Evolutionary conservation across 2,797 vertebrate species (phyloP).

Genomic region (Galago senegalensis): DNA sequence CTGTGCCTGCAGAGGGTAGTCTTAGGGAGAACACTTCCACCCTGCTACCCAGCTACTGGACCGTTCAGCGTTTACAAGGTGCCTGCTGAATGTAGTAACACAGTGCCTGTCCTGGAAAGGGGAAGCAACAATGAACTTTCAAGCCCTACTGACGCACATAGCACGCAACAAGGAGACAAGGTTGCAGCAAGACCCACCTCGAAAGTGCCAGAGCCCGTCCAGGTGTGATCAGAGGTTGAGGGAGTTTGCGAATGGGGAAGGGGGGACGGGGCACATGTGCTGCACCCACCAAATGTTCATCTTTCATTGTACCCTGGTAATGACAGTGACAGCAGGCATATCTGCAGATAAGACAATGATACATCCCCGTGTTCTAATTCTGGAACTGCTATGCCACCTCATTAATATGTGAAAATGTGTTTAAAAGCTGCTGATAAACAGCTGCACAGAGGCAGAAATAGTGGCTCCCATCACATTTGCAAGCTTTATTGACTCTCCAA

Average conservation of each 20-base stretch:
- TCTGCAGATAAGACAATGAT: conserved; percentile 72
- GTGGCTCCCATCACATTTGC: conserved; percentile 68
- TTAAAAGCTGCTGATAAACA: conserved; percentile 82
- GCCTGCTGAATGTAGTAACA: not conserved
- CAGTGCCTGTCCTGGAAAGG: not conserved
- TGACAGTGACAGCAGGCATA: conserved; percentile 21
- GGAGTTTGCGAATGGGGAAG: accelerated
- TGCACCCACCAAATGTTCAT: not conserved
- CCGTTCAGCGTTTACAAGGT: not conserved
- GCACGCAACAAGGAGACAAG: not conserved
- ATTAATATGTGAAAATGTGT: conserved; percentile 83
- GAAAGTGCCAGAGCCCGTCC: not conserved
- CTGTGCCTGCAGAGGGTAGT: not conserved
- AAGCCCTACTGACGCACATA: not conserved
- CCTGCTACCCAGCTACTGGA: not conserved
- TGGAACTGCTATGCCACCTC: conserved; percentile 76
- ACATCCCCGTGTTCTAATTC: conserved; percentile 78
- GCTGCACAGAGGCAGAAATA: conserved; percentile 79
- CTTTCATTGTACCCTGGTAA: not conserved
- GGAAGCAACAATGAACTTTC: not conserved
- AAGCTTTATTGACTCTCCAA: conserved; percentile 71
- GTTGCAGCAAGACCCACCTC: not conserved
- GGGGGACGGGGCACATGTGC: accelerated
- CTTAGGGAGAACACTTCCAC: not conserved
- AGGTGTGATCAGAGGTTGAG: accelerated